phyloP scores from a whole-genome alignment of 2,113 vertebrate species.

The Amia ocellicauda region DNA sequence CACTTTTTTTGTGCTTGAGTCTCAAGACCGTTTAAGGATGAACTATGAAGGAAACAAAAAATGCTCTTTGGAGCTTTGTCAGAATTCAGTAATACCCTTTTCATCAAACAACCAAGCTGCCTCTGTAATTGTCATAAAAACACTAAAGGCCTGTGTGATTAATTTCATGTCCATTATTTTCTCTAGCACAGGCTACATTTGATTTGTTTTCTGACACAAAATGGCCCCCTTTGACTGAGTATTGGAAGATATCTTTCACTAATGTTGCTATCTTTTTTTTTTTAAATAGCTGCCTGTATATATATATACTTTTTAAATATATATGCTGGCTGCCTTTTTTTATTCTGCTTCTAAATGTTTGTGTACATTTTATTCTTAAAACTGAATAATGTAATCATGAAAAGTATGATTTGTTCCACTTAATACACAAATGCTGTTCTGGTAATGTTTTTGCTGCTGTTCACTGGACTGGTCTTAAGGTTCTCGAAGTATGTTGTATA shows the following conservation, averaged over 20 bases:
- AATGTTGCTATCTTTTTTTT: neutral
- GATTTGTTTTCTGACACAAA: neutral
- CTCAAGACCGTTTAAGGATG: neutral
- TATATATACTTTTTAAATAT: too few species aligned
- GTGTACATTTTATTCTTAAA: too few species aligned
- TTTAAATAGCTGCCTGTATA: too few species aligned
- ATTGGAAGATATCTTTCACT: too few species aligned
- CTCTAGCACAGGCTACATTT: neutral
- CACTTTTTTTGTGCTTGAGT: neutral
- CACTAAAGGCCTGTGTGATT: neutral
- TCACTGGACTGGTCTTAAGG: too few species aligned
- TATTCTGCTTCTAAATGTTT: too few species aligned
- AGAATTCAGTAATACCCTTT: neutral
- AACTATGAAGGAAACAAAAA: neutral
- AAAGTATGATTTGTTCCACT: too few species aligned
- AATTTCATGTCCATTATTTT: neutral
- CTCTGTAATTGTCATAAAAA: slow-evolving; percentile 1
- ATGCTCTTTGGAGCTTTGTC: neutral
- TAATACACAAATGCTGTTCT: too few species aligned
- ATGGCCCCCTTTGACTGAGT: neutral
- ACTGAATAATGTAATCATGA: too few species aligned
- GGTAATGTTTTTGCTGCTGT: too few species aligned
- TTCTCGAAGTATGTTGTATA: too few species aligned
- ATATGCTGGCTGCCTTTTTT: too few species aligned
- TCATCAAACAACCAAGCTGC: slow-evolving; percentile 1